phyloP scores from a whole-genome alignment of 2,797 vertebrate genomes.

The Schizopygopsis malacanthus region DNA sequence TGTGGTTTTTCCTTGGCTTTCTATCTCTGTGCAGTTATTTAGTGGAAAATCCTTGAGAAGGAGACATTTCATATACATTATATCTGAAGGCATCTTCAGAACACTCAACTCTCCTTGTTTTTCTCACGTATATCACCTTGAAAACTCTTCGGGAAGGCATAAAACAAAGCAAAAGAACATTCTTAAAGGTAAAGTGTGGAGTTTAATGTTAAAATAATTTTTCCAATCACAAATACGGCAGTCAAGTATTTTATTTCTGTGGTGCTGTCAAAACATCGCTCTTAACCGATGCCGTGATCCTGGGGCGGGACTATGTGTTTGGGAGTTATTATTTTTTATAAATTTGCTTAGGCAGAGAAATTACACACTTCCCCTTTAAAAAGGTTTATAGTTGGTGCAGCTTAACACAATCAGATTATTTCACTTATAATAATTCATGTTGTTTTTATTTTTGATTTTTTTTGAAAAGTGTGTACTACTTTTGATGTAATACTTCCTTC shows the following conservation, averaged over 20 bases:
- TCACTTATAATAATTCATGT: background rate
- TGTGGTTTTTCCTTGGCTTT: background rate
- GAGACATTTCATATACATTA: conserved; percentile 11
- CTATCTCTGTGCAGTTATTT: conserved; percentile 11
- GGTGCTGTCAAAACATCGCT: background rate
- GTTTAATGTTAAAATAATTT: background rate
- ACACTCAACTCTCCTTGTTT: background rate
- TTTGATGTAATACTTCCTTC: background rate
- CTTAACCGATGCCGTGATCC: background rate
- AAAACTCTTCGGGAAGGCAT: background rate
- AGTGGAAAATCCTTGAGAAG: conserved; percentile 24
- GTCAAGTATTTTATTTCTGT: background rate
- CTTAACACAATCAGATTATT: background rate
- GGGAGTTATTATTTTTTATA: background rate
- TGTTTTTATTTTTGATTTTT: too few species aligned
- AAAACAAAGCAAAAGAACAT: background rate
- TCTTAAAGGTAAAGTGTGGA: background rate
- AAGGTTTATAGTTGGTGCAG: background rate
- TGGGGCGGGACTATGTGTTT: background rate
- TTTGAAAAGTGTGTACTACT: too few species aligned
- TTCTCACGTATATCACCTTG: background rate
- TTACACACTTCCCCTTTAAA: background rate
- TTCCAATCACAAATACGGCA: background rate
- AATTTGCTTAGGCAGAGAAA: background rate
- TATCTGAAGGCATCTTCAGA: background rate